Evolutionary conservation across 2,888 invertebrate species (phyloP).

Genomic region (Patella depressa): DNA sequence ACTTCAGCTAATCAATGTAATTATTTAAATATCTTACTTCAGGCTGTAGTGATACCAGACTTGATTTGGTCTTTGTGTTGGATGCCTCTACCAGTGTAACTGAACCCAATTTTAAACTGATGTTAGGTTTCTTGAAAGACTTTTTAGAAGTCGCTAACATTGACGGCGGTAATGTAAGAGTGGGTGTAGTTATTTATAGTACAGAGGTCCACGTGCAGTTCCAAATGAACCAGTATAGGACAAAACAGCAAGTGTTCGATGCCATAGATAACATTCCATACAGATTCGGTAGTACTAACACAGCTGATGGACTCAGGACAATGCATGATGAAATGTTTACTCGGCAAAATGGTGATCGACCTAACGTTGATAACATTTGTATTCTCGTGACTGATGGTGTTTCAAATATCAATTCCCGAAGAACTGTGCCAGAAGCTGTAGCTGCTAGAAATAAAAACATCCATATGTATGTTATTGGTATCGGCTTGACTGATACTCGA

Average conservation of each 20-base stretch:
- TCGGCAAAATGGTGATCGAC: constrained; percentile 45
- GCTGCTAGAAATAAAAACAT: constrained; percentile 4
- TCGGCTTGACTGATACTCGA: constrained; percentile 17
- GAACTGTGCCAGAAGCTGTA: not conserved
- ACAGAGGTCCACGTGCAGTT: constrained; percentile 47
- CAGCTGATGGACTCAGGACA: constrained; percentile 47
- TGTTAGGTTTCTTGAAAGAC: constrained; percentile 51
- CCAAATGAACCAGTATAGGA: constrained; percentile 46
- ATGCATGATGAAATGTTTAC: constrained; percentile 48
- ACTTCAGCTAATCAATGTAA: too few relatives aligned
- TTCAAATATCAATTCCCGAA: constrained; percentile 49
- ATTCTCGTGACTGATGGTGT: constrained; percentile 56
- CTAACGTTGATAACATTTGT: constrained; percentile 45
- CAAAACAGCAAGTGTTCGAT: constrained; percentile 39
- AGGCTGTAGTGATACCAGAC: constrained; percentile 35
- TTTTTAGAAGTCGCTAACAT: constrained; percentile 43
- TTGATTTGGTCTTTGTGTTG: constrained; percentile 57
- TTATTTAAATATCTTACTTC: not conserved
- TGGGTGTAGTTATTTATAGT: constrained; percentile 48
- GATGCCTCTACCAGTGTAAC: constrained; percentile 59
- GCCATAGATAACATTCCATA: constrained; percentile 48
- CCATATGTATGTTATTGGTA: constrained; percentile 3
- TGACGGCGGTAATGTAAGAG: constrained; percentile 38
- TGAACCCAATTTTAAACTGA: constrained; percentile 49
- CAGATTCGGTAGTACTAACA: constrained; percentile 50